Conservation (phyloP, 1,140 invertebrate genomes). For the Cecropterus lyciades region DNA sequence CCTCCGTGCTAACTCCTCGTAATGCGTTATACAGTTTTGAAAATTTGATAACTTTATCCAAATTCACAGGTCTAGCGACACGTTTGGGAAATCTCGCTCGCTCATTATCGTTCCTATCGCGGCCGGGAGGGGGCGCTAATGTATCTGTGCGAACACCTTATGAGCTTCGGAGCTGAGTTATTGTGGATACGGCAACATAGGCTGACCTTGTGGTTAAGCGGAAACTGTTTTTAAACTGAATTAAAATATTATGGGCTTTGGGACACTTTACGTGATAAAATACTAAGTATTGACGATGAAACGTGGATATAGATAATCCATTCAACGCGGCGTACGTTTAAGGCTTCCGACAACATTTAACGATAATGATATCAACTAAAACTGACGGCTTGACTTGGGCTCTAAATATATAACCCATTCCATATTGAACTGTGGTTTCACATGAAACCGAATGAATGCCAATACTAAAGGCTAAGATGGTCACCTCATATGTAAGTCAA, state of each 20-base stretch:
- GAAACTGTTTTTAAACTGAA: background rate
- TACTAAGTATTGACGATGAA: no score
- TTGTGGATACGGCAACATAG: background rate
- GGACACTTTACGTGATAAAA: no score
- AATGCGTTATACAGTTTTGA: slow-evolving; percentile 78
- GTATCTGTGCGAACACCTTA: slow-evolving; percentile 63
- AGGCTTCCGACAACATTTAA: no score
- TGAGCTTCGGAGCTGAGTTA: slow-evolving; percentile 43
- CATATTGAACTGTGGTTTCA: no score
- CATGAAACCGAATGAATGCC: no score
- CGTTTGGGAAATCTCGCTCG: slow-evolving; percentile 74
- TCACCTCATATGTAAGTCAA: no score
- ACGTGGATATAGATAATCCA: no score
- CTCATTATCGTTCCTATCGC: slow-evolving; percentile 75
- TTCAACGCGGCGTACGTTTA: no score
- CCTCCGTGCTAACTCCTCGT: slow-evolving; percentile 47
- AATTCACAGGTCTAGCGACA: slow-evolving; percentile 73
- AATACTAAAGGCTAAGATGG: no score
- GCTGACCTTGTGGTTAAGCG: background rate
- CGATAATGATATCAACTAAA: no score
- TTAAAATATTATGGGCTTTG: background rate
- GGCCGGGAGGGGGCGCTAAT: slow-evolving; percentile 67
- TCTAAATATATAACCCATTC: no score
- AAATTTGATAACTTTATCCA: slow-evolving; percentile 83
- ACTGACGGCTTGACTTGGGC: no score